Evolutionary conservation across 2,113 vertebrate species (phyloP).

Genomic region (Ictalurus punctatus): DNA sequence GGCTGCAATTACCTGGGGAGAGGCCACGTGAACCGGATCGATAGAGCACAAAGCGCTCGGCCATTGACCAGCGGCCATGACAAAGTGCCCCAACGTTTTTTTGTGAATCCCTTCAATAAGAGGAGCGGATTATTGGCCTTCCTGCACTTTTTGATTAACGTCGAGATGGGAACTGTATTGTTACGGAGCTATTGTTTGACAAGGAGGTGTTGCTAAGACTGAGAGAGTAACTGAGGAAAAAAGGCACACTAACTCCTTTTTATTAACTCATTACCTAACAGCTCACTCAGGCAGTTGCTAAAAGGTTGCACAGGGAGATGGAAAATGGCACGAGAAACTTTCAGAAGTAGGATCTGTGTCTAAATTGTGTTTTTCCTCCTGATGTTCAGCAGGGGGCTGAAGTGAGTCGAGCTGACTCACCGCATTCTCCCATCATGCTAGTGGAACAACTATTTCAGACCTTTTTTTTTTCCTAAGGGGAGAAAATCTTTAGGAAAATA

Average conservation of each 20-base stretch:
- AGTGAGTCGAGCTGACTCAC: constrained; percentile 50
- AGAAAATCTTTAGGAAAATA: constrained; percentile 11
- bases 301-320: constrained; percentile 21
- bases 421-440: neutral
- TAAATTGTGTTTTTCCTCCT: constrained; percentile 15
- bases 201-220: constrained; percentile 63
- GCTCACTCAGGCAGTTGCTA: constrained; percentile 55
- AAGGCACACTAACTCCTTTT: constrained; percentile 55
- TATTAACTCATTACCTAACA: constrained; percentile 62
- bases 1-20: constrained; percentile 70
- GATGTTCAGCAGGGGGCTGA: constrained; percentile 69
- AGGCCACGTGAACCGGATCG: constrained; percentile 70
- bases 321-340: constrained; percentile 24
- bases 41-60: constrained; percentile 72
- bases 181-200: constrained; percentile 72
- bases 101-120: constrained; percentile 56
- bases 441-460: constrained; percentile 3
- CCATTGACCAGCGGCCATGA: constrained; percentile 69
- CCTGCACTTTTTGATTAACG: constrained; percentile 72
- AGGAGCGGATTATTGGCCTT: constrained; percentile 69
- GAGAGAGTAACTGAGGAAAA: constrained; percentile 43
- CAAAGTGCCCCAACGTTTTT: constrained; percentile 63
- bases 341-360: neutral
- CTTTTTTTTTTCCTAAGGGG: neutral
- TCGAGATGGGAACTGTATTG: constrained; percentile 63